phyloP scores from a whole-genome alignment of 2,888 invertebrate genomes.

The Ctenicera cuprea region DNA sequence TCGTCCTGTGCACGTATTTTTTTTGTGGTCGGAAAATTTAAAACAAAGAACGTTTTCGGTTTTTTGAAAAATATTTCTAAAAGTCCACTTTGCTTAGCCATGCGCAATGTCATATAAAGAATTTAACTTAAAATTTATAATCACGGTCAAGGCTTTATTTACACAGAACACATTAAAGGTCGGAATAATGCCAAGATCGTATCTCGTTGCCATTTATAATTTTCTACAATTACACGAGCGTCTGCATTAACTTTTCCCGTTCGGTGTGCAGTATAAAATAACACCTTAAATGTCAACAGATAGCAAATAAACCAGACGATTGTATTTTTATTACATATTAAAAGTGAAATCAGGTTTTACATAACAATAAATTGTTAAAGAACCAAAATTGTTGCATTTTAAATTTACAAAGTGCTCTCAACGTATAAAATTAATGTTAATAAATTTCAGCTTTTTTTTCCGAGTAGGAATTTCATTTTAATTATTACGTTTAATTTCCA shows the following conservation, averaged over 20 bases:
- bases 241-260: neutral
- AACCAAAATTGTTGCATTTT: no score
- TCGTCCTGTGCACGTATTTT: slow-evolving; percentile 12
- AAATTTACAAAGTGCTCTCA: no score
- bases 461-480: no score
- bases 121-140: neutral
- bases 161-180: neutral
- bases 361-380: no score
- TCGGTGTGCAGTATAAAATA: neutral
- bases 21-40: neutral
- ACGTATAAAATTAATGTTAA: no score
- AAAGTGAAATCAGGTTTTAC: neutral
- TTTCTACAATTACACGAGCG: slow-evolving; percentile 10
- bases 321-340: neutral
- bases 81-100: neutral
- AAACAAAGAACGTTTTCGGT: neutral
- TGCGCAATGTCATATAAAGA: no score
- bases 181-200: slow-evolving; percentile 11
- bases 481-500: no score
- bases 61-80: no score
- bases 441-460: no score
- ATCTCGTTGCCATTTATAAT: slow-evolving; percentile 8
- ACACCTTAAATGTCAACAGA: slow-evolving; percentile 4
- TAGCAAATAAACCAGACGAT: neutral
- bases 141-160: slow-evolving; percentile 9